A percentile compares a stretch with the other conserved stretches of the same genome.
phyloP scores from a whole-genome alignment of 2,888 invertebrate genomes.

The Heteropelma amictum region DNA sequence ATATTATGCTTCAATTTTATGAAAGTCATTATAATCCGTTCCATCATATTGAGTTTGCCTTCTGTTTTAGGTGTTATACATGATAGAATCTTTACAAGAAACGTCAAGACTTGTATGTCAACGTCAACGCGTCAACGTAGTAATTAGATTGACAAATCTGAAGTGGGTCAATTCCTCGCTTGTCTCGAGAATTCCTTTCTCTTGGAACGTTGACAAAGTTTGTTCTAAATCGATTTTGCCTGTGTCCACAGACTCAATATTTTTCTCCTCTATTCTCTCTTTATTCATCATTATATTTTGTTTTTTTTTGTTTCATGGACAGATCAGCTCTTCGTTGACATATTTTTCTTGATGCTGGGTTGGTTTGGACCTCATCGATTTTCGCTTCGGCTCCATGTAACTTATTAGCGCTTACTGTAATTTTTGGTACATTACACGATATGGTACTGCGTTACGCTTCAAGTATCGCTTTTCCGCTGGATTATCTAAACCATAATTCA shows the following conservation, averaged over 20 bases:
- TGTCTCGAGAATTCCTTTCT: neutral
- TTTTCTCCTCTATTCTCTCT: neutral
- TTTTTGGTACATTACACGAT: constrained; percentile 7
- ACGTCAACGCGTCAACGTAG: too few relatives aligned
- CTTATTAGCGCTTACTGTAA: neutral
- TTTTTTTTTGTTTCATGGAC: neutral
- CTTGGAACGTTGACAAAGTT: neutral
- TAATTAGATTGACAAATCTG: neutral
- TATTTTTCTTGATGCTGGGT: neutral
- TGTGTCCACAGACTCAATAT: neutral
- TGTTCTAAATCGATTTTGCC: neutral
- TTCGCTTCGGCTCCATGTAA: neutral
- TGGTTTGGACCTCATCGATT: neutral
- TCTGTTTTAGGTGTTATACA: neutral
- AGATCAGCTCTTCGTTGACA: too few relatives aligned
- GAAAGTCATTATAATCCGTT: neutral
- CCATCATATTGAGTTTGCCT: neutral
- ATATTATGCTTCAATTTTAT: constrained; percentile 6
- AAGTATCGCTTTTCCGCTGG: neutral
- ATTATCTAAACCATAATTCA: constrained; percentile 6
- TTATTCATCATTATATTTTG: neutral
- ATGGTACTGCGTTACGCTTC: neutral
- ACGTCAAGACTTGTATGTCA: constrained; percentile 16
- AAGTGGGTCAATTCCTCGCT: neutral
- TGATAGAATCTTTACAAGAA: neutral